Conservation (phyloP, 2,888 invertebrate species). For the Agrilus biguttatus region DNA sequence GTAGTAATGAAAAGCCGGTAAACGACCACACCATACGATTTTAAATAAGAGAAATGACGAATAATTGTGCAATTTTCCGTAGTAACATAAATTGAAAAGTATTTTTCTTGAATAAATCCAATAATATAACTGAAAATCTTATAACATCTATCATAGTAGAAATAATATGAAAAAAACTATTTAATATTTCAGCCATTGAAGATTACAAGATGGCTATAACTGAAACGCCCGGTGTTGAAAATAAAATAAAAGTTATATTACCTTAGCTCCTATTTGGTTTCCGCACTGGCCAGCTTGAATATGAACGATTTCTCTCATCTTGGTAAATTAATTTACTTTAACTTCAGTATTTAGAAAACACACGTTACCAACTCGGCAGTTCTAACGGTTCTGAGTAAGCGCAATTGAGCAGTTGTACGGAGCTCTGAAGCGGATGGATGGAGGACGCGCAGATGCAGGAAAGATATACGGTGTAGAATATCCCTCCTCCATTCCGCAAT, state of each 20-base stretch:
- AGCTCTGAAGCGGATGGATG: no score
- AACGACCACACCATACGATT: not conserved
- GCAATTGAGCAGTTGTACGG: no score
- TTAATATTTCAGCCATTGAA: not conserved
- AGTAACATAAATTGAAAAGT: no score
- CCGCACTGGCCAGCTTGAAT: slow-evolving; percentile 61
- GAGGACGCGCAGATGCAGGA: no score
- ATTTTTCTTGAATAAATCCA: not conserved
- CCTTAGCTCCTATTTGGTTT: slow-evolving; percentile 78
- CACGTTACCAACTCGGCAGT: no score
- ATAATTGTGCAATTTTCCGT: no score
- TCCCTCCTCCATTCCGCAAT: no score
- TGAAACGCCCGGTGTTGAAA: not conserved
- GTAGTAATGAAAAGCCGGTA: slow-evolving; percentile 3
- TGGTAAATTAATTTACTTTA: slow-evolving; percentile 8
- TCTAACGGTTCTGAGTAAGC: no score
- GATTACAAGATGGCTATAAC: slow-evolving; percentile 5
- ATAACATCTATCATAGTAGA: no score
- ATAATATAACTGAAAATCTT: not conserved
- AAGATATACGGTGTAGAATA: no score
- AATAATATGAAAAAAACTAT: not conserved
- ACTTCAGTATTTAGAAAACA: no score
- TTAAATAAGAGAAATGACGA: no score
- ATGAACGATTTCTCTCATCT: slow-evolving; percentile 81
- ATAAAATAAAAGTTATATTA: slow-evolving; percentile 24